Percentiles rank a stretch among this genome's conserved stretches.
phyloP scores from a whole-genome alignment of 2,797 vertebrate species.

The Myoxocephalus aenaeus region DNA sequence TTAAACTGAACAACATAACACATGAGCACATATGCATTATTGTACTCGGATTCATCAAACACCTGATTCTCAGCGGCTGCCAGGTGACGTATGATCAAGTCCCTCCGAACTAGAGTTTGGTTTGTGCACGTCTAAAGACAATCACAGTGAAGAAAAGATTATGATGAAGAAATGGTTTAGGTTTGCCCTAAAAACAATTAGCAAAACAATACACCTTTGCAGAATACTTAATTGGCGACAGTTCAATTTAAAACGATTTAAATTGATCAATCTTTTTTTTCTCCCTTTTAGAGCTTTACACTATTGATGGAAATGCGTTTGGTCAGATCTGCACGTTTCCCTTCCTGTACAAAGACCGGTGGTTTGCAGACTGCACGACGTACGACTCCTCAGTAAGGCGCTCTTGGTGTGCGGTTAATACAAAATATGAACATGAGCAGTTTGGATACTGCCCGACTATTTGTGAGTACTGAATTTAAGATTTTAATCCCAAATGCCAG shows the following conservation, averaged over 20 bases:
- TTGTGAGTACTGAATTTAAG: conserved; percentile 81
- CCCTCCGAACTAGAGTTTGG: background rate
- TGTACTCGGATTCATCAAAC: background rate
- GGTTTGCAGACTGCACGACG: conserved; percentile 89
- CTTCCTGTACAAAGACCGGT: conserved; percentile 88
- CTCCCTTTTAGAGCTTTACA: conserved; percentile 86
- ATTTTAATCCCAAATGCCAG: background rate
- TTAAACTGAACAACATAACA: background rate
- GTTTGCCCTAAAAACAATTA: background rate
- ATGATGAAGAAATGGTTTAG: background rate
- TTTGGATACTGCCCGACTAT: conserved; percentile 91
- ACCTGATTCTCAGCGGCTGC: background rate
- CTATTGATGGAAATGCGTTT: conserved; percentile 88
- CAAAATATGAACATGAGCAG: conserved; percentile 81
- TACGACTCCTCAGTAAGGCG: conserved; percentile 80
- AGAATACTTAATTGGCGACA: background rate
- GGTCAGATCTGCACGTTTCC: conserved; percentile 93
- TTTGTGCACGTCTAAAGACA: background rate
- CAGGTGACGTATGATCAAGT: background rate
- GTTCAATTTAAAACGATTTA: background rate
- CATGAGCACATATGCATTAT: background rate
- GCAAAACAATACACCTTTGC: background rate
- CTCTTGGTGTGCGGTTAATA: conserved; percentile 89
- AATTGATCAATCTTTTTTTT: background rate
- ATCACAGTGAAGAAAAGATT: background rate